phyloP scores from a whole-genome alignment of 2,113 vertebrate genomes.

The Tupaia tana region DNA sequence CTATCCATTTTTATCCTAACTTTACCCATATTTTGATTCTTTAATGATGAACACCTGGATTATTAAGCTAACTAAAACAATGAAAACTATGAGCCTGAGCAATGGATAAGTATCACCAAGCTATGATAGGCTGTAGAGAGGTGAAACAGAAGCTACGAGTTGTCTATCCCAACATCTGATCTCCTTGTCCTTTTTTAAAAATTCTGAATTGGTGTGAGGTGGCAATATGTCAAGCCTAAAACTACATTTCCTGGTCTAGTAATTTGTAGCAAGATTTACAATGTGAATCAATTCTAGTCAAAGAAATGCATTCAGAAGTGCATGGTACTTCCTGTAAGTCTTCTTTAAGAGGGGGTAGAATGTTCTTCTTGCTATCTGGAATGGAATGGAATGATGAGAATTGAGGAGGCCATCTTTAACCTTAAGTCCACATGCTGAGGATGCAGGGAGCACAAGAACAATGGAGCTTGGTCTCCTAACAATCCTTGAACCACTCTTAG shows the following conservation, averaged over 20 bases:
- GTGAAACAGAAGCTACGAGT: background rate
- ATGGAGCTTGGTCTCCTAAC: background rate
- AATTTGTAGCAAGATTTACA: background rate
- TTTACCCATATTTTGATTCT: slow-evolving; percentile 8
- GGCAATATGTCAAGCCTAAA: background rate
- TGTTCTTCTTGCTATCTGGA: background rate
- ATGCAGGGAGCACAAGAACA: background rate
- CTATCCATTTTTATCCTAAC: background rate
- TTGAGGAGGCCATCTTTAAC: background rate
- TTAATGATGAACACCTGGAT: background rate
- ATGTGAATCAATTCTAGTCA: background rate
- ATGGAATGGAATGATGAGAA: background rate
- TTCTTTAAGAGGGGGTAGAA: background rate
- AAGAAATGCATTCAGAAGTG: background rate
- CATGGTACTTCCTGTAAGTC: background rate
- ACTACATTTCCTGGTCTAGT: background rate
- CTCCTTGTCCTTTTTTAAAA: background rate
- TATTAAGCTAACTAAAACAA: background rate
- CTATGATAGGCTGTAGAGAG: background rate
- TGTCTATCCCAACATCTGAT: background rate
- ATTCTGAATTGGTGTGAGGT: background rate
- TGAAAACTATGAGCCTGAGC: background rate
- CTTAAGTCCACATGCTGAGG: background rate
- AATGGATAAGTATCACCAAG: background rate
- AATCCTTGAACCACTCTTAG: background rate